Percentiles rank a stretch among this genome's conserved stretches.
phyloP scores from a whole-genome alignment of 2,113 vertebrate species.

The Cavia porcellus region DNA sequence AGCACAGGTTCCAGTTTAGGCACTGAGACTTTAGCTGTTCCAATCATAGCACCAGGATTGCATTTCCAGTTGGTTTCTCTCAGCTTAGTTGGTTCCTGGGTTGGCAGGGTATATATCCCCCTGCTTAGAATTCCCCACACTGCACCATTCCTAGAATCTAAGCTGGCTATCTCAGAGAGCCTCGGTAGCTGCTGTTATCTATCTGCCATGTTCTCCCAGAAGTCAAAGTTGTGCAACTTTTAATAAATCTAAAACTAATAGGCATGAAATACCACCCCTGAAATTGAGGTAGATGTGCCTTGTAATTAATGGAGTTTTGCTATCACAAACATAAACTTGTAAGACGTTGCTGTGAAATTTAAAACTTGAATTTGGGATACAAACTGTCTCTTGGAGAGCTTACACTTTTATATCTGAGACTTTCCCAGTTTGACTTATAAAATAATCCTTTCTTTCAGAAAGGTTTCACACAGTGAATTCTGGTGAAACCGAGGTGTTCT shows the following conservation, averaged over 20 bases:
- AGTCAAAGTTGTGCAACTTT: background rate
- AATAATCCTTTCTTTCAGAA: background rate
- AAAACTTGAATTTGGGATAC: background rate
- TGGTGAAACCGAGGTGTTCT: background rate
- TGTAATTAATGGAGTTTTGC: background rate
- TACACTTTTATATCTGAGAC: background rate
- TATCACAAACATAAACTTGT: background rate
- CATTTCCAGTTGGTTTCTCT: no score
- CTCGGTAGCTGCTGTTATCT: no score
- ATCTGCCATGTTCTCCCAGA: no score
- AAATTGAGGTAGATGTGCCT: background rate
- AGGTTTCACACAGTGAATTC: fast-evolving
- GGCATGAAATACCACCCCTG: background rate
- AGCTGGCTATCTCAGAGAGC: no score
- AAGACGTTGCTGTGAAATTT: conserved; percentile 32
- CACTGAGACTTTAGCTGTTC: no score
- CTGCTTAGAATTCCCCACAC: no score
- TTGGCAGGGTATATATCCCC: no score
- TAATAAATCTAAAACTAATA: background rate
- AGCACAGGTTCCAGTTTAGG: no score
- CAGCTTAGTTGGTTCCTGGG: no score
- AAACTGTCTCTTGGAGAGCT: background rate
- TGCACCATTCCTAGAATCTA: no score
- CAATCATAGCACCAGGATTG: no score
- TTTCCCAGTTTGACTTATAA: background rate